Conservation (phyloP, 1,140 invertebrate species). For the Gonatopus flavifemur region DNA sequence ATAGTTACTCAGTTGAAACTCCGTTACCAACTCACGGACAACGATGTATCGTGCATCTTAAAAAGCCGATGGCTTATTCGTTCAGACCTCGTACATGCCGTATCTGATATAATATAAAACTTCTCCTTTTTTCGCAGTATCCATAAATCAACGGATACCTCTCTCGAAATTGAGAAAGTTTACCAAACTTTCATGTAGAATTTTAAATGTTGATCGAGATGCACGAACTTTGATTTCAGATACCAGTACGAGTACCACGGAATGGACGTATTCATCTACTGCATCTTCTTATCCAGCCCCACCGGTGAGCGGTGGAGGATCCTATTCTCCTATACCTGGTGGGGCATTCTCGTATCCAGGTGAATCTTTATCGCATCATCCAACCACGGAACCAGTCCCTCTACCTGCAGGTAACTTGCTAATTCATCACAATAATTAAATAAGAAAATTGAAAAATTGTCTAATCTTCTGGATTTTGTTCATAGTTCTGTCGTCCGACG, state of each 20-base stretch:
- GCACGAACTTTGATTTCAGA: constrained; percentile 38
- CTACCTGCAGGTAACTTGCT: constrained; percentile 51
- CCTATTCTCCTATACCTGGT: constrained; percentile 53
- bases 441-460: too few species aligned
- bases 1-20: constrained; percentile 31
- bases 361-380: constrained; percentile 52
- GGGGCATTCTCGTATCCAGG: constrained; percentile 55
- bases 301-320: constrained; percentile 45
- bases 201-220: not conserved
- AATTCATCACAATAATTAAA: constrained; percentile 1
- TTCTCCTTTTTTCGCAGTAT: not conserved
- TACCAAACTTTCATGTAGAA: not conserved
- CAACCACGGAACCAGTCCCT: constrained; percentile 53
- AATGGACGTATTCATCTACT: constrained; percentile 54
- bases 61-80: too few species aligned
- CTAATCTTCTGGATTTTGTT: constrained; percentile 2
- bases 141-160: constrained; percentile 1
- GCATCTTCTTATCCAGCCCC: constrained; percentile 52
- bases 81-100: not conserved
- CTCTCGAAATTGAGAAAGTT: not conserved
- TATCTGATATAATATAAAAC: not conserved
- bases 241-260: constrained; percentile 44
- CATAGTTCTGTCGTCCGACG: constrained; percentile 47
- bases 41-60: constrained; percentile 14
- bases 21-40: constrained; percentile 18